phyloP scores from a whole-genome alignment of 2,797 vertebrate genomes.

The Cyprinella venusta region DNA sequence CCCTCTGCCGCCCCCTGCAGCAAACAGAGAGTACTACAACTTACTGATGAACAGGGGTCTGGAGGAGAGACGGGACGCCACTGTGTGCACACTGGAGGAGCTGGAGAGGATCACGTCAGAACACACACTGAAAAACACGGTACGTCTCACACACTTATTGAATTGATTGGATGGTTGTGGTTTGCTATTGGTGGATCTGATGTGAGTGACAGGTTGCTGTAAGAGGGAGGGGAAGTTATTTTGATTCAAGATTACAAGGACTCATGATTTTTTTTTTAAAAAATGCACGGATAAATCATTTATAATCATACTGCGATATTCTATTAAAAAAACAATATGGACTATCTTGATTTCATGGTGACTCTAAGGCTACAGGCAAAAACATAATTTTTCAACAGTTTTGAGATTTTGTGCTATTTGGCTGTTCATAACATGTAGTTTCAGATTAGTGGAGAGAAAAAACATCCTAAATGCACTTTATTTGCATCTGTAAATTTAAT shows the following conservation, averaged over 20 bases:
- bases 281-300: not conserved
- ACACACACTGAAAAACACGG: constrained; percentile 89
- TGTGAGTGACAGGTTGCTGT: not conserved
- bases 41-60: constrained; percentile 79
- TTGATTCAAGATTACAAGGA: too few species aligned
- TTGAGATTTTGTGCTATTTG: not conserved
- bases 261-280: not conserved
- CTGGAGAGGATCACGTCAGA: constrained; percentile 85
- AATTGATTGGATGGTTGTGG: too few species aligned
- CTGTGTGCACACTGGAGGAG: constrained; percentile 82
- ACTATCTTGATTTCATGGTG: too few species aligned
- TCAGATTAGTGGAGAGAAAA: not conserved
- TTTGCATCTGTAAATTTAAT: not conserved
- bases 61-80: constrained; percentile 72
- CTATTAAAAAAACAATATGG: not conserved
- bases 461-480: not conserved
- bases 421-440: not conserved
- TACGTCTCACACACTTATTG: constrained; percentile 63
- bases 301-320: not conserved
- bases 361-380: not conserved
- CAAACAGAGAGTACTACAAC: constrained; percentile 88
- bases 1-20: constrained; percentile 68
- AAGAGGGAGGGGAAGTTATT: too few species aligned
- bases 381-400: not conserved
- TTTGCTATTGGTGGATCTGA: not conserved